Evolutionary conservation across 2,888 invertebrate species (phyloP).

Genomic region (Xestia ashworthii): DNA sequence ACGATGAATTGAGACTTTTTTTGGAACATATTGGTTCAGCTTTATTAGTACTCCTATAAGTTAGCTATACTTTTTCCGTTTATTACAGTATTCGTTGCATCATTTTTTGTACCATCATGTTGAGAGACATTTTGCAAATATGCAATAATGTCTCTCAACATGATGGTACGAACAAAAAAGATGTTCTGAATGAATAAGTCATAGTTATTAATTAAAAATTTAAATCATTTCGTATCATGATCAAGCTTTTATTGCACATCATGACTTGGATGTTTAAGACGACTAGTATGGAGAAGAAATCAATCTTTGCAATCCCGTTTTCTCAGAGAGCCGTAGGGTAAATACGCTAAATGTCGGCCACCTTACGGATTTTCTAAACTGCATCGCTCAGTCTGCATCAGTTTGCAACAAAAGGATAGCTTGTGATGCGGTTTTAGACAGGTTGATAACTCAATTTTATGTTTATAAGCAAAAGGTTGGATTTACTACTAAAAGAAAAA

Average conservation of each 20-base stretch:
- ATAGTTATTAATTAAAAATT: conserved; percentile 19
- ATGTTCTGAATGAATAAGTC: conserved; percentile 11
- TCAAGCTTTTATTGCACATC: conserved; percentile 8
- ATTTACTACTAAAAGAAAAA: too few relatives aligned
- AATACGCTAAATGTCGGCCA: too few relatives aligned
- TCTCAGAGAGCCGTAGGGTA: neutral
- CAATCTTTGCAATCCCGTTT: conserved; percentile 16
- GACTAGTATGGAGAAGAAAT: conserved; percentile 8
- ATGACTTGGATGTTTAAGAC: conserved; percentile 20
- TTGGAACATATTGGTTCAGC: conserved; percentile 9
- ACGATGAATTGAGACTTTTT: conserved; percentile 48
- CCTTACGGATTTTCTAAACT: too few relatives aligned
- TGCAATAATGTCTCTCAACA: neutral
- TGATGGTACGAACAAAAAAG: neutral
- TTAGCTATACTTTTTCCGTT: neutral
- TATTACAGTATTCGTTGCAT: conserved; percentile 1
- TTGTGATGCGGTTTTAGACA: too few relatives aligned
- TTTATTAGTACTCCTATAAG: conserved; percentile 10
- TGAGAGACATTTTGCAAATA: neutral
- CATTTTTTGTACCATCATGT: neutral
- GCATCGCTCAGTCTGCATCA: too few relatives aligned
- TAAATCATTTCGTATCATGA: conserved; percentile 1
- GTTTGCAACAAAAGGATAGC: too few relatives aligned
- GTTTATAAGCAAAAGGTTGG: too few relatives aligned
- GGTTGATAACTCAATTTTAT: too few relatives aligned